phyloP scores from a whole-genome alignment of 2,888 invertebrate genomes.

The Cheilosia pagana region DNA sequence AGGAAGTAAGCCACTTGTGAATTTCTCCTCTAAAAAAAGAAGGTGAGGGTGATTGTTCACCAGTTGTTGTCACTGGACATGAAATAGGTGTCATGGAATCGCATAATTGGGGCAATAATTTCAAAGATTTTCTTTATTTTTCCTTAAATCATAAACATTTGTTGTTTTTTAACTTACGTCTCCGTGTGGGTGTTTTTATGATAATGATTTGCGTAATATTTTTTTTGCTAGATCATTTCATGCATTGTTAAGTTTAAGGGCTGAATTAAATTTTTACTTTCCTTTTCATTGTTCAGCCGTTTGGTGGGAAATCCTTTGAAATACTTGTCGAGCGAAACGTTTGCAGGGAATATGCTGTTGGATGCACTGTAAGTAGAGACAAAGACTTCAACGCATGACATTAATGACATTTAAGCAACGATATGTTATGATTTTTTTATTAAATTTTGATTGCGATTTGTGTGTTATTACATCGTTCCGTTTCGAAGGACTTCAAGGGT shows the following conservation, averaged over 20 bases:
- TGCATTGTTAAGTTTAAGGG: conserved; percentile 67
- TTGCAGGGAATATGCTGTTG: conserved; percentile 82
- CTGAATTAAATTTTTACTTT: conserved; percentile 52
- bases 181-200: conserved; percentile 39
- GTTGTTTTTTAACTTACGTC: conserved; percentile 6
- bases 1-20: too few species aligned
- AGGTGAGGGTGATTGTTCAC: too few species aligned
- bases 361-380: conserved; percentile 84
- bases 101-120: conserved; percentile 51
- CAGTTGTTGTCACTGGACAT: too few species aligned
- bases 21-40: too few species aligned
- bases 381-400: neutral
- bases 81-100: too few species aligned
- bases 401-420: too few species aligned
- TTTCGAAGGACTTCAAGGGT: too few species aligned
- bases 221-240: conserved; percentile 65
- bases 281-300: conserved; percentile 81
- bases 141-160: conserved; percentile 27
- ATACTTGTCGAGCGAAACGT: conserved; percentile 82
- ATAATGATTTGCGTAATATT: conserved; percentile 25
- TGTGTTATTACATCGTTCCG: too few species aligned
- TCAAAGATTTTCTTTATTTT: conserved; percentile 28
- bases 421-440: too few species aligned
- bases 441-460: too few species aligned
- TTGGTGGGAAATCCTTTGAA: conserved; percentile 84